These are phyloP conservation scores for Neodiprion fabricii DNA, from an alignment of 1,140 invertebrate species.

Conservation along the genomic window DNA sequence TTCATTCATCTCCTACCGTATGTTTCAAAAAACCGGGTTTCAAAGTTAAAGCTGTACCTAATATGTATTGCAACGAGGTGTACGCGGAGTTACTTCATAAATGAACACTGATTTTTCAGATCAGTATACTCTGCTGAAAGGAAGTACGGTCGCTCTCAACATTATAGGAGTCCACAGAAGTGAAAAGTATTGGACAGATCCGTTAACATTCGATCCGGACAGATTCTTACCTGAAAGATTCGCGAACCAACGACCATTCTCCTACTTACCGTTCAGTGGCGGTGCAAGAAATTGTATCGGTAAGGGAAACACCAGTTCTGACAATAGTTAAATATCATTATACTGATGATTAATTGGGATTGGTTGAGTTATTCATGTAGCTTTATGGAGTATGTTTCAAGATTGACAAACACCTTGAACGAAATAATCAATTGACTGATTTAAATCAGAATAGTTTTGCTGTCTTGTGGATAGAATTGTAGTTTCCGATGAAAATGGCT, in stretches of 20 bases:
- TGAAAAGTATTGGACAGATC: slow-evolving; percentile 47
- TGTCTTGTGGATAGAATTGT: too few species aligned
- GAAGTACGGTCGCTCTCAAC: slow-evolving; percentile 27
- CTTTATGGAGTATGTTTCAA: too few species aligned
- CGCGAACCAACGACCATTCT: slow-evolving; percentile 22
- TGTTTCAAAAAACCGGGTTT: background rate
- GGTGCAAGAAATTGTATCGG: slow-evolving; percentile 28
- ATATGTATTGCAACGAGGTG: too few species aligned
- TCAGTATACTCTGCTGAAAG: slow-evolving; percentile 29
- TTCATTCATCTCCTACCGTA: too few species aligned
- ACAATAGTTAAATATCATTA: background rate
- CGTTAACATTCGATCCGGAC: slow-evolving; percentile 30
- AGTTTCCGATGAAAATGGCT: too few species aligned
- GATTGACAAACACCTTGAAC: too few species aligned
- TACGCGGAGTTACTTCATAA: too few species aligned
- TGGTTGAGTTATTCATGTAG: too few species aligned
- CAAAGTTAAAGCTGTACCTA: background rate
- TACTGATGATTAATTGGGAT: background rate
- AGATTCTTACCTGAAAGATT: slow-evolving; percentile 30
- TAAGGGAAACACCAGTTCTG: background rate
- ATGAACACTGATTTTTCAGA: slow-evolving; percentile 21
- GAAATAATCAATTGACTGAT: too few species aligned
- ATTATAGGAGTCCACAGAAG: slow-evolving; percentile 60
- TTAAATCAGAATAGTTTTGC: too few species aligned
- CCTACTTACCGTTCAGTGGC: slow-evolving; percentile 24